Percentiles rank a stretch among this genome's conserved stretches.
These are phyloP conservation scores for Cataglyphis livida DNA, from an alignment of 2,888 invertebrate species.

Conservation along the genomic window DNA sequence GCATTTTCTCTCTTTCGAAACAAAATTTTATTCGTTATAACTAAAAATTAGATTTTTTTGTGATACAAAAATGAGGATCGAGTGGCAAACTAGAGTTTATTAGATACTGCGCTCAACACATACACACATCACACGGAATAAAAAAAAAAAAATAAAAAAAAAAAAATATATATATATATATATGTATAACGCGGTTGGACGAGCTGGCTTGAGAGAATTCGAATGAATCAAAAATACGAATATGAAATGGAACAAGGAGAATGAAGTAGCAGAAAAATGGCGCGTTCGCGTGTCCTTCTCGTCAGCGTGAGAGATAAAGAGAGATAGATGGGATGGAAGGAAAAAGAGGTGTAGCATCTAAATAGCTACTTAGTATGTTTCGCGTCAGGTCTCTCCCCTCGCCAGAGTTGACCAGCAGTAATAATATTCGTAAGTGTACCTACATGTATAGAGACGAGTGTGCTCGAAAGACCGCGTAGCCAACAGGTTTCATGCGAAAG, in stretches of 20 bases:
- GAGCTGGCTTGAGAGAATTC: conserved; percentile 73
- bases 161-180: conserved; percentile 27
- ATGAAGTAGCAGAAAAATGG: conserved; percentile 50
- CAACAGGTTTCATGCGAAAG: conserved; percentile 79
- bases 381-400: conserved; percentile 77
- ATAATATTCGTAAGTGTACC: conserved; percentile 76
- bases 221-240: conserved; percentile 73
- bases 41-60: conserved; percentile 42
- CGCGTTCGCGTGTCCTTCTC: conserved; percentile 48
- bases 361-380: conserved; percentile 82
- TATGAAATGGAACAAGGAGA: conserved; percentile 58
- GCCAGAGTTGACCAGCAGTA: conserved; percentile 59
- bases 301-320: conserved; percentile 51
- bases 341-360: conserved; percentile 70
- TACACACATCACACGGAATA: conserved; percentile 32
- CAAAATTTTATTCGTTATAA: background rate
- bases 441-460: conserved; percentile 64
- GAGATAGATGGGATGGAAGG: conserved; percentile 37
- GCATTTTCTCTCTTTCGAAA: background rate
- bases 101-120: conserved; percentile 69
- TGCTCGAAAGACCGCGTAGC: conserved; percentile 62
- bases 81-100: conserved; percentile 75
- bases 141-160: conserved; percentile 1
- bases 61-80: conserved; percentile 70
- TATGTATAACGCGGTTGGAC: conserved; percentile 56